Conservation (phyloP, 2,797 vertebrate species). For the Choloepus didactylus region DNA sequence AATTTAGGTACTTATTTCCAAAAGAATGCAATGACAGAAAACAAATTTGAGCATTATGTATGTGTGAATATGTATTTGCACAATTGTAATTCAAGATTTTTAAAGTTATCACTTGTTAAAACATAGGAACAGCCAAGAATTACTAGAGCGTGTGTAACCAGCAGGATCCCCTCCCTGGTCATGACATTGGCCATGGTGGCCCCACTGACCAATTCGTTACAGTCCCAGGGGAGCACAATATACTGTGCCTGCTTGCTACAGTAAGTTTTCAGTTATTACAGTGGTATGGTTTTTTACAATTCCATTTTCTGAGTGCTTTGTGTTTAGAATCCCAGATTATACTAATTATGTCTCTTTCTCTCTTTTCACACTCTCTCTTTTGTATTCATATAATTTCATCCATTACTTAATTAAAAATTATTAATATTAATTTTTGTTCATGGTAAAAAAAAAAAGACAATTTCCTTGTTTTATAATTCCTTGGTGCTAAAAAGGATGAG, state of each 20-base stretch:
- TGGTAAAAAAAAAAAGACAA: neutral
- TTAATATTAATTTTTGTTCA: constrained; percentile 28
- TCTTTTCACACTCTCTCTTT: neutral
- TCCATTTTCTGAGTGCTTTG: neutral
- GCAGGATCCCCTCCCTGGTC: neutral
- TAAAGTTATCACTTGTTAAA: constrained; percentile 17
- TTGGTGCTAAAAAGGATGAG: neutral
- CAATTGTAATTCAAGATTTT: neutral
- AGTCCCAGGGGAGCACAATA: neutral
- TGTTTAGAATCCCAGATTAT: constrained; percentile 29
- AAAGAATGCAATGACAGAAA: neutral
- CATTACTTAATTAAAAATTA: constrained; percentile 4
- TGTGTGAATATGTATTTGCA: neutral
- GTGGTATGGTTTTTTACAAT: neutral
- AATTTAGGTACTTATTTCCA: constrained; percentile 43
- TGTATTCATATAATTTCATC: neutral
- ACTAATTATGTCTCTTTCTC: neutral
- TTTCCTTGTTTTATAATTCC: constrained; percentile 8
- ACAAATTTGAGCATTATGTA: neutral
- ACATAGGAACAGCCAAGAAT: neutral
- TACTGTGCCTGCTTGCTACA: too few species aligned
- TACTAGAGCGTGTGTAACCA: neutral
- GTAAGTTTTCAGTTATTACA: neutral
- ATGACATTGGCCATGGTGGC: neutral
- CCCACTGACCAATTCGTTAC: neutral